Conservation (phyloP, 2,888 invertebrate species). For the Atethmia centrago region DNA sequence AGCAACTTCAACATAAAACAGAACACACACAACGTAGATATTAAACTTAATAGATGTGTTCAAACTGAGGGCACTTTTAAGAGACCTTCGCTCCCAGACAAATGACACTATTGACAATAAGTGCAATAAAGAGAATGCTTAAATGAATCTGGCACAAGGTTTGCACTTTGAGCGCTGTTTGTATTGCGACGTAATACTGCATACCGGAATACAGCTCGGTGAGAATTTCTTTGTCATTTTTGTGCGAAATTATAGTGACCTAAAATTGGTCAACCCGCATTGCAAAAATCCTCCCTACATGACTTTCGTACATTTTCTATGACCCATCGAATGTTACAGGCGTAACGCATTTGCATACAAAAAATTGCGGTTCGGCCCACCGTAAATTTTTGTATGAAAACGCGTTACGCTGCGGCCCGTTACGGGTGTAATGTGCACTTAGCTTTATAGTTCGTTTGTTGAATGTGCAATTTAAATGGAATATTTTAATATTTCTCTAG, state of each 20-base stretch:
- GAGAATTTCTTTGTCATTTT: slow-evolving; percentile 30
- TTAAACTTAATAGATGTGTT: slow-evolving; percentile 53
- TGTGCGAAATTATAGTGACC: slow-evolving; percentile 6
- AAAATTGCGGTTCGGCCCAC: too few species aligned
- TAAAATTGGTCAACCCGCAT: too few species aligned
- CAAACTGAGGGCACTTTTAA: slow-evolving; percentile 41
- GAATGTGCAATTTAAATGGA: too few species aligned
- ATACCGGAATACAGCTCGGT: slow-evolving; percentile 17
- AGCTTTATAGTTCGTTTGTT: too few species aligned
- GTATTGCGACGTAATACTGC: slow-evolving; percentile 22
- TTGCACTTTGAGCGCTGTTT: slow-evolving; percentile 54
- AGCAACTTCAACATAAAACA: slow-evolving; percentile 39
- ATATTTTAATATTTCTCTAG: too few species aligned
- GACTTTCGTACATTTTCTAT: too few species aligned
- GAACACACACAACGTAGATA: slow-evolving; percentile 31
- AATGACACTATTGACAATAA: slow-evolving; percentile 57
- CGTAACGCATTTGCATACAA: too few species aligned
- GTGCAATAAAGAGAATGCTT: slow-evolving; percentile 63
- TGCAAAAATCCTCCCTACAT: too few species aligned
- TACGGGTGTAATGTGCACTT: too few species aligned
- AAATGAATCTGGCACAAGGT: slow-evolving; percentile 65
- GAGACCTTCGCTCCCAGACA: slow-evolving; percentile 49
- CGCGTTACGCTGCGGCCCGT: too few species aligned
- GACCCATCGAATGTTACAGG: too few species aligned
- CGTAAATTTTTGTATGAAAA: too few species aligned